Percentiles rank a stretch among this genome's conserved stretches.
Evolutionary conservation across 2,797 vertebrate genomes (phyloP).

Genomic region (Poeciliopsis infans): DNA sequence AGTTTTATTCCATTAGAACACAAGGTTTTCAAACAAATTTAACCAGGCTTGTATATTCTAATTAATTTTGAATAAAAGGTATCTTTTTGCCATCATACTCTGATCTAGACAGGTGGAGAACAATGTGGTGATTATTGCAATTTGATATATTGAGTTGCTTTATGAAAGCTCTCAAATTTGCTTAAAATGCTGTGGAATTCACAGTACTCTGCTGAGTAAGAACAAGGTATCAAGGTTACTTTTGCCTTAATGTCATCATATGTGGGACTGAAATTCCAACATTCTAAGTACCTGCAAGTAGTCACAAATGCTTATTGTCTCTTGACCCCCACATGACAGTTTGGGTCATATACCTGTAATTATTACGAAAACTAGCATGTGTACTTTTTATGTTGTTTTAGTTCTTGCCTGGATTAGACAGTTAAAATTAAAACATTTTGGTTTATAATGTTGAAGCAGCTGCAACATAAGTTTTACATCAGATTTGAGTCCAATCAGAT

Average conservation of each 20-base stretch:
- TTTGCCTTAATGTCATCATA: too few species aligned
- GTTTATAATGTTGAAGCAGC: not conserved
- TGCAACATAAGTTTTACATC: not conserved
- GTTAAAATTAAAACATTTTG: not conserved
- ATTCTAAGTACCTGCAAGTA: too few species aligned
- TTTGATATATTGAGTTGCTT: not conserved
- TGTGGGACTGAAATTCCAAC: too few species aligned
- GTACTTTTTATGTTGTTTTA: not conserved
- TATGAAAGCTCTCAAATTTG: not conserved
- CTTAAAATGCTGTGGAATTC: not conserved
- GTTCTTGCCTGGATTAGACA: not conserved
- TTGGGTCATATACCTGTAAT: not conserved
- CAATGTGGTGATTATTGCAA: not conserved
- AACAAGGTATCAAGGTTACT: too few species aligned
- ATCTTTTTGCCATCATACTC: not conserved
- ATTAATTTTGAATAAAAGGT: not conserved
- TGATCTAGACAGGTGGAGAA: not conserved
- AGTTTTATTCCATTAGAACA: not conserved
- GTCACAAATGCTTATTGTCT: not conserved
- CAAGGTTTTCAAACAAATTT: not conserved
- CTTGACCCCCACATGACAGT: not conserved
- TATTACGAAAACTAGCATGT: not conserved
- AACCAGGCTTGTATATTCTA: not conserved
- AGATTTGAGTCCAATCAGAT: not conserved
- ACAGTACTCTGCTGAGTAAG: too few species aligned